These are phyloP conservation scores for Drosophila merina DNA, from an alignment of 2,888 invertebrate genomes.

Conservation along the genomic window DNA sequence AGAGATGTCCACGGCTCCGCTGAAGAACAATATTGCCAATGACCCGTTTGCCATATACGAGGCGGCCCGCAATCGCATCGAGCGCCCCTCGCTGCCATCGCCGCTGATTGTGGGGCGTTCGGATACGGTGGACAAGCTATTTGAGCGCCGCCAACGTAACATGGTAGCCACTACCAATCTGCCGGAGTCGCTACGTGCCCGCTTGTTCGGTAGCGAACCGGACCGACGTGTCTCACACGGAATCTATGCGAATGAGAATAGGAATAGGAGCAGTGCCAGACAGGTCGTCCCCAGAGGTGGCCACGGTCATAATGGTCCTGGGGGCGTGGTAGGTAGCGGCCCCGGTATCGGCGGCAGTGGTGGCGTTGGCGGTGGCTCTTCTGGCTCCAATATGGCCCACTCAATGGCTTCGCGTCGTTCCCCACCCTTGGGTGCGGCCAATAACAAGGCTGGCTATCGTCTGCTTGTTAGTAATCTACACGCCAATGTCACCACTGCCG, in stretches of 20 bases:
- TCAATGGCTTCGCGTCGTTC: slow-evolving; percentile 37
- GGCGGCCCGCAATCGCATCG: slow-evolving; percentile 75
- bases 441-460: slow-evolving; percentile 87
- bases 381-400: slow-evolving; percentile 18
- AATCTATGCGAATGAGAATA: slow-evolving; percentile 81
- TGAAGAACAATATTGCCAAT: slow-evolving; percentile 5
- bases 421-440: slow-evolving; percentile 49
- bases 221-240: slow-evolving; percentile 83
- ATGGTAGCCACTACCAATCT: slow-evolving; percentile 79
- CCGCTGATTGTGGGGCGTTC: slow-evolving; percentile 57
- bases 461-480: slow-evolving; percentile 96
- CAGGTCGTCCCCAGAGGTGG: background rate
- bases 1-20: slow-evolving; percentile 42
- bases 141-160: slow-evolving; percentile 70
- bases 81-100: slow-evolving; percentile 69
- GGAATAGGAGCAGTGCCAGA: background rate
- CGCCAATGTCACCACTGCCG: slow-evolving; percentile 93
- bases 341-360: background rate
- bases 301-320: background rate
- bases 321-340: slow-evolving; percentile 4
- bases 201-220: slow-evolving; percentile 80
- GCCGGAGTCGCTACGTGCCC: slow-evolving; percentile 82
- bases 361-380: slow-evolving; percentile 36
- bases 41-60: slow-evolving; percentile 83
- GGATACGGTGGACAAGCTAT: slow-evolving; percentile 52